phyloP scores from a whole-genome alignment of 2,888 invertebrate genomes.

The Ichneumon xanthorius region DNA sequence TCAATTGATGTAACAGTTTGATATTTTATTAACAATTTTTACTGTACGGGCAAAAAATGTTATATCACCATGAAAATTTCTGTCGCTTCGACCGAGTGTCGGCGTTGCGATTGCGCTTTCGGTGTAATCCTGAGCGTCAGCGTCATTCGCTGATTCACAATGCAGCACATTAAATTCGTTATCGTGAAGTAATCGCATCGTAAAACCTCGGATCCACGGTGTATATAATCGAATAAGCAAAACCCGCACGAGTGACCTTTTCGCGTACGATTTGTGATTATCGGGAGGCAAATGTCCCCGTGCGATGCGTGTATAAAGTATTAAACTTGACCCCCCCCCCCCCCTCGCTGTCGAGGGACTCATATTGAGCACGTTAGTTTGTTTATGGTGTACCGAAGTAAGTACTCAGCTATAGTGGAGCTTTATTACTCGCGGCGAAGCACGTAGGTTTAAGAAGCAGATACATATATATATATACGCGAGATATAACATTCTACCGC shows the following conservation, averaged over 20 bases:
- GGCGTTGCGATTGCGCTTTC: too few species aligned
- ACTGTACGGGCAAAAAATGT: too few species aligned
- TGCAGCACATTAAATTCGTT: too few species aligned
- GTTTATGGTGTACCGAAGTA: not conserved
- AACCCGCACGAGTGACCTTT: not conserved
- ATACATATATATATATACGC: not conserved
- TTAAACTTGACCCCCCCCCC: not conserved
- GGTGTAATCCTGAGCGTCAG: too few species aligned
- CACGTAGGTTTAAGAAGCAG: not conserved
- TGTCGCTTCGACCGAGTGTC: too few species aligned
- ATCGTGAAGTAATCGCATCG: not conserved
- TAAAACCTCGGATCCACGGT: not conserved
- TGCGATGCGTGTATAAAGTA: not conserved
- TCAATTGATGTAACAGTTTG: too few species aligned
- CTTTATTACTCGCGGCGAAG: not conserved
- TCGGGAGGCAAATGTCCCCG: constrained; percentile 8
- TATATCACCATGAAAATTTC: too few species aligned
- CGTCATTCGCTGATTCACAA: too few species aligned
- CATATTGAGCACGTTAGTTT: not conserved
- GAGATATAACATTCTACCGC: too few species aligned
- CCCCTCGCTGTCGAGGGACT: not conserved
- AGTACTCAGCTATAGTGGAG: not conserved
- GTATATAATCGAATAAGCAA: not conserved
- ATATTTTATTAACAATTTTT: too few species aligned
- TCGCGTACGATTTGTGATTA: not conserved